phyloP scores from a whole-genome alignment of 2,797 vertebrate species.

The Sebastes glaucus region DNA sequence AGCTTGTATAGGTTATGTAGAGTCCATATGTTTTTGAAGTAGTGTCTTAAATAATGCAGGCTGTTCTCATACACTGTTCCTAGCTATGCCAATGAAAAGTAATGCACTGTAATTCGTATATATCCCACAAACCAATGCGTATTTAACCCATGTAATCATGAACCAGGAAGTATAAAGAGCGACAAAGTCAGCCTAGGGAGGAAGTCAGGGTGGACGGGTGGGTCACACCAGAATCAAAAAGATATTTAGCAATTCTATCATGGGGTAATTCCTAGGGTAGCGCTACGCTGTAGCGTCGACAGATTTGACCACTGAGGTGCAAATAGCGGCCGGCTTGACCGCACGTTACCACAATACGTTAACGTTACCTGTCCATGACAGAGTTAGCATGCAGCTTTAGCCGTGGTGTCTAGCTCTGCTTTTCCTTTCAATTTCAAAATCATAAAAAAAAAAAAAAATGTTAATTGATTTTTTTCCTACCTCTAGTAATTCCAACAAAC shows the following conservation, averaged over 20 bases:
- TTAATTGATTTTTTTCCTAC: too few relatives aligned
- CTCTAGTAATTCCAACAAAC: neutral
- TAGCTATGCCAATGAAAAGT: neutral
- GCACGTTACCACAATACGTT: too few relatives aligned
- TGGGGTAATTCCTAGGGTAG: neutral
- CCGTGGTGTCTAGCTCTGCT: too few relatives aligned
- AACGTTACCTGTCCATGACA: too few relatives aligned
- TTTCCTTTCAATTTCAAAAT: too few relatives aligned
- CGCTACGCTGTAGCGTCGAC: fast-evolving
- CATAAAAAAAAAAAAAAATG: too few relatives aligned
- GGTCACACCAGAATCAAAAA: neutral
- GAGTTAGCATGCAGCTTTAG: too few relatives aligned
- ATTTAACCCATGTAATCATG: neutral
- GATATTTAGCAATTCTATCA: neutral
- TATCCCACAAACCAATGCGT: neutral
- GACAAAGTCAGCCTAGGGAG: neutral
- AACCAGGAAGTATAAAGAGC: neutral
- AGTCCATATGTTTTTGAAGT: neutral
- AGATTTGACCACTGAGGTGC: too few relatives aligned
- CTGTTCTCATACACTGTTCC: neutral
- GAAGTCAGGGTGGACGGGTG: neutral
- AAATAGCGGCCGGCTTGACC: too few relatives aligned
- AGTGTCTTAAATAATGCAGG: neutral
- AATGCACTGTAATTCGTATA: neutral
- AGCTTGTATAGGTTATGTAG: neutral